Percentiles rank a stretch among this genome's conserved stretches.
phyloP scores from a whole-genome alignment of 2,797 vertebrate genomes.

The Schizothorax lantsangensis region DNA sequence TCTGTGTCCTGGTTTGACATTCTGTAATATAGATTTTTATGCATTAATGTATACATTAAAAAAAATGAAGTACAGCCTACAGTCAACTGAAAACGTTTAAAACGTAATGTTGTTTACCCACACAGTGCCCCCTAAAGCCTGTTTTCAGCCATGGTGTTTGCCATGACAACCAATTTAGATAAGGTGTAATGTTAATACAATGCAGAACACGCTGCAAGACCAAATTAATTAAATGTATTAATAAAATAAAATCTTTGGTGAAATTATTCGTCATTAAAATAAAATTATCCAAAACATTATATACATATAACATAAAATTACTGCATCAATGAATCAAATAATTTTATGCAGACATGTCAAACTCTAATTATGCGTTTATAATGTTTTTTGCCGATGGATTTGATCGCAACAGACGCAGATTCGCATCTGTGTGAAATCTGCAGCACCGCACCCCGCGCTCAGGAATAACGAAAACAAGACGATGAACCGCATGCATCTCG shows the following conservation, averaged over 20 bases:
- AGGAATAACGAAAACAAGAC: slow-evolving; percentile 31
- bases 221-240: background rate
- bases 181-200: slow-evolving; percentile 13
- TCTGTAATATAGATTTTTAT: background rate
- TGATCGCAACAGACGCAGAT: background rate
- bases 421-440: slow-evolving; percentile 37
- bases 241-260: background rate
- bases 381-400: background rate
- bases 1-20: background rate
- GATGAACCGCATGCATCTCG: background rate
- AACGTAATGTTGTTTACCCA: slow-evolving; percentile 36
- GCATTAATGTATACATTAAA: background rate
- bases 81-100: background rate
- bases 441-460: slow-evolving; percentile 48
- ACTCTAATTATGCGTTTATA: background rate
- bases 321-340: background rate
- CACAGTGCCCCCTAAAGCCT: slow-evolving; percentile 19
- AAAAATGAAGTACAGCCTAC: background rate
- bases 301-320: background rate
- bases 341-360: background rate
- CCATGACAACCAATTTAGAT: slow-evolving; percentile 45
- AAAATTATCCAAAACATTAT: background rate
- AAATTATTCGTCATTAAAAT: too few relatives aligned
- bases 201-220: slow-evolving; percentile 8
- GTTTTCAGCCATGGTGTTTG: slow-evolving; percentile 19